These are phyloP conservation scores for Aphelocoma coerulescens DNA, from an alignment of 2,113 vertebrate species.

Conservation along the genomic window DNA sequence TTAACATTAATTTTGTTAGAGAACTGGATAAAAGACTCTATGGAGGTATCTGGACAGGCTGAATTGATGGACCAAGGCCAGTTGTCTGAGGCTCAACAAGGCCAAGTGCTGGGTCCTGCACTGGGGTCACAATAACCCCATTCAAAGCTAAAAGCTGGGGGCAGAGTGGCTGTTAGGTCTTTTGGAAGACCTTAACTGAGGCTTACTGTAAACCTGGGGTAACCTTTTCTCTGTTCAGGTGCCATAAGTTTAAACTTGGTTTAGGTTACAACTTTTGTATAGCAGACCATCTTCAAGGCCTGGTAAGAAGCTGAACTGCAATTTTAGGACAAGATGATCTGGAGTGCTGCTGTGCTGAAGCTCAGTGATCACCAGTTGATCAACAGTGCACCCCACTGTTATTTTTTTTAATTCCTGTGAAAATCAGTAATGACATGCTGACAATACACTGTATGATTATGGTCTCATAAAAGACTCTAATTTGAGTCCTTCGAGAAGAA, in stretches of 20 bases:
- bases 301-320: not conserved
- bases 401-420: not conserved
- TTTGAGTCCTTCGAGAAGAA: not conserved
- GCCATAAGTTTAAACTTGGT: not conserved
- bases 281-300: not conserved
- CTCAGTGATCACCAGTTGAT: not conserved
- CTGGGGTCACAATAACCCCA: not conserved
- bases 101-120: not conserved
- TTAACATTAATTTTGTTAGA: not conserved
- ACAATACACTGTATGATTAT: not conserved
- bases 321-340: not conserved
- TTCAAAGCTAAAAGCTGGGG: not conserved
- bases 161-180: not conserved
- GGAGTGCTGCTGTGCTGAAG: not conserved
- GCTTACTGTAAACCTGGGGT: not conserved
- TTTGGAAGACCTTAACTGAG: not conserved
- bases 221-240: not conserved
- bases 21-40: not conserved
- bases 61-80: not conserved
- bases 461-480: not conserved
- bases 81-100: not conserved
- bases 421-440: not conserved
- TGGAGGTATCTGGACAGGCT: not conserved
- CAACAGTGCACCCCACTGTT: accelerated
- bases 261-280: not conserved